Evolutionary conservation across 2,888 invertebrate genomes (phyloP), one percentile per base, ranked within the genome.

Genomic region (Galeopsomyia nigrocyanea): DNA sequence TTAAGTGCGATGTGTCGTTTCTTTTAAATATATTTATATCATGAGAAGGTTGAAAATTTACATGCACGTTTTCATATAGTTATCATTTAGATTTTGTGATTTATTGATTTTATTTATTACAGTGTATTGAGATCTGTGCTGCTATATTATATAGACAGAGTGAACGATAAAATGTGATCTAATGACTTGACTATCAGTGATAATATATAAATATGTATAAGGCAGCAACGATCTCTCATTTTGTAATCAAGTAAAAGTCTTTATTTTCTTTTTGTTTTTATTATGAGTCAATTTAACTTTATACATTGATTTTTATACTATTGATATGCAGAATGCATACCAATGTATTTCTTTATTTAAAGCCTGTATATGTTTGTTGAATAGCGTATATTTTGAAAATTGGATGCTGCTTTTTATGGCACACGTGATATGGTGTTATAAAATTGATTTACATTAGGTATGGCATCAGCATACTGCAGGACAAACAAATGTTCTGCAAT

Each of bases 321-420:
- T 73, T 7, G 5, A 39, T 39, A 39, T 39, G 13, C 39, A 39
- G 1, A 10, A 7, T 57, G 50, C 62, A 57, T 62, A 71, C 46
- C 5, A 31, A 39, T 47, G 50, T 58, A 55, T 47, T 49, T 50
- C 49, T 17, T 51, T 17, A 39, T 74, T 68, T n/a, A 79, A 85
- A 85, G 84, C 85, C 84, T 86, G 86, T 86, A 86, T 85, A 83
- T 85, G 84, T 84, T 81, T 81, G 80, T 81, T 78, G 64, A 71
- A 57, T 69, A 66, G 71, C 71, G 65, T 75, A 73, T 61, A 68
- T 19, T 73, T 67, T 60, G 51, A 67, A 39, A 51, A 68, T 71
- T 73, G 73, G 73, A 75, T 75, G 73, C 75, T 75, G 75, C 75
- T 75, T 64, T 26, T 2, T 58, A 60, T 75, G 69, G 69, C 68